Evolutionary conservation across 2,888 invertebrate genomes (phyloP).

Genomic region (Drosophila paucipuncta): DNA sequence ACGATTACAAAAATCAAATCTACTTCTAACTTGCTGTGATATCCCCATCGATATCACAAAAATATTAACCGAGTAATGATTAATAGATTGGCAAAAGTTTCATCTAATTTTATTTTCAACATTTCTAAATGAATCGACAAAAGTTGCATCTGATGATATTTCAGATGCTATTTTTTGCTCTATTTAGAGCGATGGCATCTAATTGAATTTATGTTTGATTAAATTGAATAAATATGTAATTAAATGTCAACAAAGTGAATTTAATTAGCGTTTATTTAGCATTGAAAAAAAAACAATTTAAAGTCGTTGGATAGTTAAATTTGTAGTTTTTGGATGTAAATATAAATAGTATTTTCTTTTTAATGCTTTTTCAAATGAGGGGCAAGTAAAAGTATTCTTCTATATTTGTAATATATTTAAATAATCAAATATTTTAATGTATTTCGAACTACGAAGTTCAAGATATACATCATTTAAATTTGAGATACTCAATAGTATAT

Average conservation of each 20-base stretch:
- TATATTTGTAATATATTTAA: not conserved
- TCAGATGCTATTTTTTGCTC: not conserved
- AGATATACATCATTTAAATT: not conserved
- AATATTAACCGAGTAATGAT: not conserved
- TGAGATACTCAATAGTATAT: not conserved
- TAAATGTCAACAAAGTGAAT: not conserved
- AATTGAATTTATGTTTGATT: not conserved
- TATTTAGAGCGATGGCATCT: not conserved
- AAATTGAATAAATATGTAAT: not conserved
- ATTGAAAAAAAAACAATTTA: not conserved
- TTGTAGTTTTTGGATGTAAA: not conserved
- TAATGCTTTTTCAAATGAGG: not conserved
- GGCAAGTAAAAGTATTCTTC: not conserved
- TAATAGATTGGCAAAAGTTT: not conserved
- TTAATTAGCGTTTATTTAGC: not conserved
- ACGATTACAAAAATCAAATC: not conserved
- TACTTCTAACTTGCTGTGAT: not conserved
- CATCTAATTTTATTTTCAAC: not conserved
- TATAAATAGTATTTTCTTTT: not conserved
- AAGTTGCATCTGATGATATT: not conserved
- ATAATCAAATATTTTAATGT: fast-evolving
- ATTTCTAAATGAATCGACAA: not conserved
- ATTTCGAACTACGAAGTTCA: not conserved
- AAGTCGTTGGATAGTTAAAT: not conserved
- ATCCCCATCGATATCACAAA: not conserved